A percentile compares a stretch with the other conserved stretches of the same genome.
phyloP scores from a whole-genome alignment of 2,797 vertebrate species.

The Tadarida brasiliensis region DNA sequence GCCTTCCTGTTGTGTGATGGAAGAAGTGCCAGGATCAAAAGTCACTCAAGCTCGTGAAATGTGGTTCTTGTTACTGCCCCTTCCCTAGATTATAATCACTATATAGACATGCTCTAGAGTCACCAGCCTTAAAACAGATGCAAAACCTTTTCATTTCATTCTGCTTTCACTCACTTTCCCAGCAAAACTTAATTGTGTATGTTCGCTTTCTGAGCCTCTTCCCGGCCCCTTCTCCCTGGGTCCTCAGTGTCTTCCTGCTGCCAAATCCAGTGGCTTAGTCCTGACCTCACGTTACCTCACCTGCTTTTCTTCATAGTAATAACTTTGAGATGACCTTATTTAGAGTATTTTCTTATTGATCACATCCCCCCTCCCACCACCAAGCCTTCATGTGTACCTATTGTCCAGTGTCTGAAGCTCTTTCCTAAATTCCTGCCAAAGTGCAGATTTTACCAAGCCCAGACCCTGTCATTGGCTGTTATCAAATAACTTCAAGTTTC shows the following conservation, averaged over 20 bases:
- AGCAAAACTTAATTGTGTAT: no score
- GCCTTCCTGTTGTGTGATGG: not conserved
- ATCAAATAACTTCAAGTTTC: not conserved
- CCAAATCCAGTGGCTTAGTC: not conserved
- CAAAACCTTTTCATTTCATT: not conserved
- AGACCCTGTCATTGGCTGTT: not conserved
- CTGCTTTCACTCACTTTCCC: not conserved
- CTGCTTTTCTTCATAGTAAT: not conserved
- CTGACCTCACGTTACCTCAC: not conserved
- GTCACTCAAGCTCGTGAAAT: not conserved
- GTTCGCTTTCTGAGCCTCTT: no score
- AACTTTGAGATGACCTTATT: not conserved
- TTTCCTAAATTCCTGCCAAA: not conserved
- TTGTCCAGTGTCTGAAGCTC: not conserved
- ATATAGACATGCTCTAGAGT: not conserved
- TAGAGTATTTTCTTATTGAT: not conserved
- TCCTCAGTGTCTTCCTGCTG: not conserved
- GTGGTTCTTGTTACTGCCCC: not conserved
- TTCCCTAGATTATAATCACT: no score
- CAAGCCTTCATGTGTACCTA: not conserved
- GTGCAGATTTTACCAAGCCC: not conserved
- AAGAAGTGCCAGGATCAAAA: no score
- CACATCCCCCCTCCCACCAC: not conserved
- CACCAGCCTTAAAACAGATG: not conserved
- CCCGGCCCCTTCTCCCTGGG: accelerated